Conservation (phyloP, 2,113 vertebrate genomes). For the Ahaetulla prasina region DNA sequence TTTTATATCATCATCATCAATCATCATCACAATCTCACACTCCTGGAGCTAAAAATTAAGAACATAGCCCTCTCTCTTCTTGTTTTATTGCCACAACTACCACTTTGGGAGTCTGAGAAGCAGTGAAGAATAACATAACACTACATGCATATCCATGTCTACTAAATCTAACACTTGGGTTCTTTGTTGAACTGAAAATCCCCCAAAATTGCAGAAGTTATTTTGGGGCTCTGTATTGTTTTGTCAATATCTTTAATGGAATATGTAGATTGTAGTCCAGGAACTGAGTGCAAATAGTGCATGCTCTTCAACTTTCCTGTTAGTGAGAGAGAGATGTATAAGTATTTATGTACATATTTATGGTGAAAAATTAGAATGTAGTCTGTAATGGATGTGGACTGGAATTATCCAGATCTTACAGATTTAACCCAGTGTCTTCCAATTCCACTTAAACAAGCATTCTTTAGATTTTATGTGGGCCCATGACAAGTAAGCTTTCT, state of each 20-base stretch:
- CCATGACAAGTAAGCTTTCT: not conserved
- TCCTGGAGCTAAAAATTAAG: not conserved
- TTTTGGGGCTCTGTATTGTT: not conserved
- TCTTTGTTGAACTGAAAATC: not conserved
- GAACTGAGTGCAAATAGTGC: not conserved
- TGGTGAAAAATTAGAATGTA: not conserved
- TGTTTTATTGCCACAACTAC: not conserved
- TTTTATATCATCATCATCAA: not conserved
- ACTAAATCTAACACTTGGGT: not conserved
- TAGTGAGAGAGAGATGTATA: not conserved
- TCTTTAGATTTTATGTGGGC: not conserved
- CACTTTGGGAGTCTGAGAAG: not conserved
- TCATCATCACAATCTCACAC: not conserved
- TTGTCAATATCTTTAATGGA: not conserved
- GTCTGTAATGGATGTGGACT: not conserved
- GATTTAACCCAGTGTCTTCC: not conserved
- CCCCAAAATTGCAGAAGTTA: not conserved
- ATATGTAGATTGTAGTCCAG: not conserved
- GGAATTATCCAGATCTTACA: not conserved
- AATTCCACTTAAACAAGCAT: not conserved
- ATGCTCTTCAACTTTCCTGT: too few species aligned
- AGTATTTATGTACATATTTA: not conserved
- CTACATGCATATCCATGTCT: not conserved
- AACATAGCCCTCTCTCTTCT: not conserved
- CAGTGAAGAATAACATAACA: not conserved